Evolutionary conservation across 2,797 vertebrate species (phyloP).

Genomic region (Saxicola maurus): DNA sequence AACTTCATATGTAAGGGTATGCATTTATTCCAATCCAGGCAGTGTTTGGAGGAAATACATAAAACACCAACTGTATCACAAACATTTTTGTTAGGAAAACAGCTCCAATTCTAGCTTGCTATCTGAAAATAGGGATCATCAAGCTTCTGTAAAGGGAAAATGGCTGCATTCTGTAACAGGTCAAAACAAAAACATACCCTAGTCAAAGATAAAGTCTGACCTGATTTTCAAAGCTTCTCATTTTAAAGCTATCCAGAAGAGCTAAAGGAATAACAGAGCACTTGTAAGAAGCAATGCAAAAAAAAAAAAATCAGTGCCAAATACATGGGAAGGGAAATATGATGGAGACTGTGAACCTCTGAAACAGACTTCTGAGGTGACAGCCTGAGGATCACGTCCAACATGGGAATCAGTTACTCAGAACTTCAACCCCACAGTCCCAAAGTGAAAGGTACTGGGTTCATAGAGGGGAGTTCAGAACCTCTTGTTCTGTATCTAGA

Average conservation of each 20-base stretch:
- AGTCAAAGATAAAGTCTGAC: neutral
- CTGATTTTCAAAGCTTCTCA: slow-evolving; percentile 3
- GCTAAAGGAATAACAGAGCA: neutral
- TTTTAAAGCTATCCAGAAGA: slow-evolving; percentile 6
- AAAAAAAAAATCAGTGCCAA: neutral
- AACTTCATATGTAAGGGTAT: neutral
- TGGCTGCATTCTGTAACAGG: neutral
- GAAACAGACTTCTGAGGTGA: neutral
- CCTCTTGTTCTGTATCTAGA: neutral
- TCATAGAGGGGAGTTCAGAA: neutral
- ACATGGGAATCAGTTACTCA: neutral
- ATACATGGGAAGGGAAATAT: neutral
- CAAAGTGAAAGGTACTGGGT: neutral
- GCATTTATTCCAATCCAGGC: neutral
- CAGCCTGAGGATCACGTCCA: neutral
- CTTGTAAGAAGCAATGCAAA: neutral
- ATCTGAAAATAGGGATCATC: neutral
- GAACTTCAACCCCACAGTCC: neutral
- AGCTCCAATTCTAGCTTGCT: neutral
- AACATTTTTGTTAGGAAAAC: neutral
- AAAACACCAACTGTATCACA: neutral
- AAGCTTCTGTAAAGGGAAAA: neutral
- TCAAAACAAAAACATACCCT: neutral
- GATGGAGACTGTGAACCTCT: neutral
- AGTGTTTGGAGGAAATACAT: neutral